Percentiles rank a stretch among this genome's conserved stretches.
Conservation (phyloP, 2,888 invertebrate genomes). For the Eulithis prunata region DNA sequence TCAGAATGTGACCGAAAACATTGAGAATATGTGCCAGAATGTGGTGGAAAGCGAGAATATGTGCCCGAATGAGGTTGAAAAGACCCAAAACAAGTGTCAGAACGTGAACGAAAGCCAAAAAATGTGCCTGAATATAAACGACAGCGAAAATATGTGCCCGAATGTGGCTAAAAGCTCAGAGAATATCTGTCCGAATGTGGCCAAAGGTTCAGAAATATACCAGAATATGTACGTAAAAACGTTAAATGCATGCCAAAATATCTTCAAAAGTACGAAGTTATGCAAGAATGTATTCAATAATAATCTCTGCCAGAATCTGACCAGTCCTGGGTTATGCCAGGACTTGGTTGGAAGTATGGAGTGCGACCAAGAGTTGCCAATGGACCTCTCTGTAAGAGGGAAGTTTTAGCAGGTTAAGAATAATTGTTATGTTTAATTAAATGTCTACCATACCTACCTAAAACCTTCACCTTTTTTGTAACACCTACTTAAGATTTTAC, state of each 20-base stretch:
- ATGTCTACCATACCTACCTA: not conserved
- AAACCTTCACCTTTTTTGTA: too few relatives aligned
- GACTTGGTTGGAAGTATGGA: slow-evolving; percentile 21
- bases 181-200: too few relatives aligned
- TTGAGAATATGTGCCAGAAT: slow-evolving; percentile 7
- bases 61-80: slow-evolving; percentile 2
- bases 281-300: not conserved
- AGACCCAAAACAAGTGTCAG: not conserved
- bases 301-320: not conserved
- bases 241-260: not conserved
- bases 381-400: slow-evolving; percentile 59
- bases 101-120: not conserved
- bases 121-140: not conserved
- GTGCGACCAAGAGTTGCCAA: slow-evolving; percentile 54
- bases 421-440: slow-evolving; percentile 17
- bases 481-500: too few relatives aligned
- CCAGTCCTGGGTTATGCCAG: slow-evolving; percentile 8
- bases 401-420: slow-evolving; percentile 15
- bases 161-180: not conserved
- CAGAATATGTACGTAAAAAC: not conserved
- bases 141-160: not conserved
- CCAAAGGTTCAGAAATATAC: not conserved
- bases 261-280: slow-evolving; percentile 1
- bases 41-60: not conserved
- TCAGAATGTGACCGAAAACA: slow-evolving; percentile 9